Conservation (phyloP, 2,888 invertebrate genomes). For the Drosophila paramelanica region DNA sequence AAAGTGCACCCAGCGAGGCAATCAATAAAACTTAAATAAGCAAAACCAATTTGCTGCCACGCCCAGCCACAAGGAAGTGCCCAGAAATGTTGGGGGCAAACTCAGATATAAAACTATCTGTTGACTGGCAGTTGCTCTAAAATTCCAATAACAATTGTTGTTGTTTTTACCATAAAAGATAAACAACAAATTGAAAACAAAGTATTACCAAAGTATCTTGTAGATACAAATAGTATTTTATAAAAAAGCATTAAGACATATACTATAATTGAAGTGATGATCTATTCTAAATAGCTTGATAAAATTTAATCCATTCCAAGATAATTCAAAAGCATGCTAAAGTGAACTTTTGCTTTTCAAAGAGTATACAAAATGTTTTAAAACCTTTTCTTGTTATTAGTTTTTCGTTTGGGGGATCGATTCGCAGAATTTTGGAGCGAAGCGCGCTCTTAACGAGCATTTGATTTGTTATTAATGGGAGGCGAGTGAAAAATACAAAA, state of each 20-base stretch:
- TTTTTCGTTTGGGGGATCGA: conserved; percentile 35
- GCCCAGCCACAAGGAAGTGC: conserved; percentile 37
- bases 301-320: too few species aligned
- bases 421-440: conserved; percentile 52
- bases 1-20: conserved; percentile 47
- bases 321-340: too few species aligned
- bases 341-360: neutral
- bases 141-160: neutral
- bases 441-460: conserved; percentile 61
- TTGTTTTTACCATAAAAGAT: neutral
- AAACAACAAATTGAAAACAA: neutral
- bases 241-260: too few species aligned
- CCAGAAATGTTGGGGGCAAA: neutral
- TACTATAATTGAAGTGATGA: too few species aligned
- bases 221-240: too few species aligned
- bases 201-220: neutral
- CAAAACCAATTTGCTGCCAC: conserved; percentile 56
- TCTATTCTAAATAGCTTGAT: too few species aligned
- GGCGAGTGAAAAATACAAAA: conserved; percentile 24
- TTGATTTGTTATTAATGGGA: conserved; percentile 69
- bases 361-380: conserved; percentile 34
- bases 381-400: conserved; percentile 10
- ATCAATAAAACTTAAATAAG: conserved; percentile 68
- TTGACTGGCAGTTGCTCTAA: conserved; percentile 11
- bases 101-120: neutral